phyloP scores from a whole-genome alignment of 2,888 invertebrate genomes.

The Saturnia japonica region DNA sequence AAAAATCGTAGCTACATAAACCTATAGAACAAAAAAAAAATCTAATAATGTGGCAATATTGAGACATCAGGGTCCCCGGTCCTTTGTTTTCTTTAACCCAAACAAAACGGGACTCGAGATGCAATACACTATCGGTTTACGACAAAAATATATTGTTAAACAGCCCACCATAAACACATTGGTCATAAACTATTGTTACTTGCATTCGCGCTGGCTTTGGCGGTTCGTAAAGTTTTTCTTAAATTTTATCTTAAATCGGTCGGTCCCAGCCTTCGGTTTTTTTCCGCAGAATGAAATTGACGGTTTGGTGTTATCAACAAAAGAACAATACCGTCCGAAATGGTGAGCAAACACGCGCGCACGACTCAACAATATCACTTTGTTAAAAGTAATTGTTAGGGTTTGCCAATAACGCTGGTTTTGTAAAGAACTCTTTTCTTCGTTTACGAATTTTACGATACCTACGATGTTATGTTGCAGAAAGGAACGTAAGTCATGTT shows the following conservation, averaged over 20 bases:
- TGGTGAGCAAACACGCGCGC: constrained; percentile 61
- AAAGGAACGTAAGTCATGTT: constrained; percentile 21
- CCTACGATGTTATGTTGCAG: constrained; percentile 12
- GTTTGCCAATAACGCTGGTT: constrained; percentile 63
- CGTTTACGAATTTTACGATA: constrained; percentile 30
- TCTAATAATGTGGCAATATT: constrained; percentile 9
- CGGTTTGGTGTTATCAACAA: constrained; percentile 58
- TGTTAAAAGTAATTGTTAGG: constrained; percentile 71
- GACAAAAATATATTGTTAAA: constrained; percentile 55
- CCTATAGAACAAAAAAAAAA: background rate
- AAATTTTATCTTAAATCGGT: constrained; percentile 47
- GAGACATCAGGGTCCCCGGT: constrained; percentile 39
- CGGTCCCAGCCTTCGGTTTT: constrained; percentile 42
- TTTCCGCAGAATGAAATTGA: constrained; percentile 53
- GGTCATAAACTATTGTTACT: constrained; percentile 62
- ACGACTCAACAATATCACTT: constrained; percentile 46
- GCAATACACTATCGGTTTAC: constrained; percentile 44
- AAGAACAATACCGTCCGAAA: constrained; percentile 55
- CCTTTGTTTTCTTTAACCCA: constrained; percentile 47
- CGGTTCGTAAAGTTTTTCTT: constrained; percentile 65
- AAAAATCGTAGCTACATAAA: background rate
- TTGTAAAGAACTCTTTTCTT: constrained; percentile 63
- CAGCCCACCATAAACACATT: constrained; percentile 62
- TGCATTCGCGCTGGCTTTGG: constrained; percentile 62
- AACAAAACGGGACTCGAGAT: constrained; percentile 32